Base-by-base conservation (phyloP, 2,113 vertebrate genomes). In the Calyptommatus sinebrachiatus region DNA sequence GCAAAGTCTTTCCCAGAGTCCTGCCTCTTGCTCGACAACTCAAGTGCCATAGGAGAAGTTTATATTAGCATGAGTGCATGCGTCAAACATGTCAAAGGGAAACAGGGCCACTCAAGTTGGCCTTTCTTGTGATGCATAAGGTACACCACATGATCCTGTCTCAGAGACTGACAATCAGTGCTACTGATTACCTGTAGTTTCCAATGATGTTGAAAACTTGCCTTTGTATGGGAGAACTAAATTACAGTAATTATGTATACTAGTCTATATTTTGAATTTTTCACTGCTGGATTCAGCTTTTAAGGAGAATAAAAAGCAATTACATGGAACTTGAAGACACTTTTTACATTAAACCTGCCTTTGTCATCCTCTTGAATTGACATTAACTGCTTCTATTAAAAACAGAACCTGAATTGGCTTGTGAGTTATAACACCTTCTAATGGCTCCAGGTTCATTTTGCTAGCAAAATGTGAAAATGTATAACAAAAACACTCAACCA, bases 281-380 rank as follows among this genome's bases (percentile, higher is more conserved):
- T 66, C 74, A 66, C 46, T 50, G 12, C 71, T 73, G 31, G 53
- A 73, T 73, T 60, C 53, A 61, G 57, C 57, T 75, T 62, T 57
- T 57, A 62, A 73, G 53, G 28, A 57, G 45, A 50, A 28, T 61
- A 22, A 41, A 31, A 45, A 75, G 31, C 57, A 68, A 48, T 46
- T 11, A 26, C 66, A 77, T 22, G 26, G 10, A 50, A 50, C 18
- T 50, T 67, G 45, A 77, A 77, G 50, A 31, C 18, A 50, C 41
- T 22, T n/a, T 53, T 53, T 68, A 35, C 46, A 77, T 77, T 77
- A 35, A 77, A 77, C 63, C 46, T 50, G 31, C 63, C 65, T 53
- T 68, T 77, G 73, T 68, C 63, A 77, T 53, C 63, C 31, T 31
- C 8, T 46, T 68, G 20, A 77, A 77, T 31, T 68, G 63, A 77